Evolutionary conservation across 2,113 vertebrate genomes (phyloP).

Genomic region (Furnarius figulus): DNA sequence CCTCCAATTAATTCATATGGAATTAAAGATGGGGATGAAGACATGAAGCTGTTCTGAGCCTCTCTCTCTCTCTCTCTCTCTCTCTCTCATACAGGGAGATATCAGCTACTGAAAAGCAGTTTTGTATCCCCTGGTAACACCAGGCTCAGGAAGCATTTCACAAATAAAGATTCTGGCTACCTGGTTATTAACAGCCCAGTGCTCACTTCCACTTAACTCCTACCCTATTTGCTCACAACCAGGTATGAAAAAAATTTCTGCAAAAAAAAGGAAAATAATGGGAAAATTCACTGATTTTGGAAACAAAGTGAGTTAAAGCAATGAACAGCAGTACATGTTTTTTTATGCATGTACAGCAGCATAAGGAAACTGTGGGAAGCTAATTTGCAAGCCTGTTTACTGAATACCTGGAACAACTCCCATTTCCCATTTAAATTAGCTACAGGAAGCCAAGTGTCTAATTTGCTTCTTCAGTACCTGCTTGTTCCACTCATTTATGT

Average conservation of each 20-base stretch:
- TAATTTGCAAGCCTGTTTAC: slow-evolving; percentile 69
- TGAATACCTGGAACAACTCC: slow-evolving; percentile 70
- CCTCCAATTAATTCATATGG: not conserved
- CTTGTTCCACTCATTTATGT: slow-evolving; percentile 28
- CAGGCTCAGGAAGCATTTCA: not conserved
- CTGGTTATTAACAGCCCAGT: not conserved
- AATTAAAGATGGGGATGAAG: not conserved
- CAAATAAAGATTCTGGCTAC: not conserved
- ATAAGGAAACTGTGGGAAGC: slow-evolving; percentile 69
- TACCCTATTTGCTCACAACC: not conserved
- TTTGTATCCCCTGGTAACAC: slow-evolving; percentile 65
- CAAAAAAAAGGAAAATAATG: not conserved
- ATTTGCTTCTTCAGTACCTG: slow-evolving; percentile 61
- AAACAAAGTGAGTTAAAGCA: slow-evolving; percentile 8
- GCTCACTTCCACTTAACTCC: not conserved
- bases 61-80: not conserved
- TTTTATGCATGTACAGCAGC: slow-evolving; percentile 39
- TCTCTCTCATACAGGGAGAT: not conserved
- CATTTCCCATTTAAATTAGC: slow-evolving; percentile 69
- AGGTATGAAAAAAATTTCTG: not conserved
- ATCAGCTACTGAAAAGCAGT: slow-evolving; percentile 28
- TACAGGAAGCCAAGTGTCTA: slow-evolving; percentile 58
- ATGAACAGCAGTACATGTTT: not conserved
- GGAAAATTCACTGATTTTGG: not conserved
- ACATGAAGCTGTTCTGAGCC: slow-evolving; percentile 15